Evolutionary conservation across 2,888 invertebrate species (phyloP), one percentile per base, ranked within the genome.

Genomic region (Campopleginae sp.): DNA sequence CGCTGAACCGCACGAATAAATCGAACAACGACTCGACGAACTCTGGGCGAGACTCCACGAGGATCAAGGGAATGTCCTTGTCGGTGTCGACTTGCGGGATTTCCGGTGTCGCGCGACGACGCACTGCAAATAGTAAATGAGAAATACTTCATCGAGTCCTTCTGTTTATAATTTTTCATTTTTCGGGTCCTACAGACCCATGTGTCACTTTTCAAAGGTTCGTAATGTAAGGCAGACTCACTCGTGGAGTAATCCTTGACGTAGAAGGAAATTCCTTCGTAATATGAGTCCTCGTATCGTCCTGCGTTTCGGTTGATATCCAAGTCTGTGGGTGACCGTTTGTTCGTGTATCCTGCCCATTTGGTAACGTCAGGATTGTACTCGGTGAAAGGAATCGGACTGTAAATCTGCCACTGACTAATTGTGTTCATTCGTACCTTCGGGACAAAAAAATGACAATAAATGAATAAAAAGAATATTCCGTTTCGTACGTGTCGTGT

Each of bases 371-470:
- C 95, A 68, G 98, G 98, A 91, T 98, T 96, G 94, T 97, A 98
- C 91, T 98, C 97, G 90, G 97, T 95, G 94, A 98, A 99, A 27
- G 98, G 97, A 88, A 98, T 96, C n/a, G 99, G 98, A 90, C 97
- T 96, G 94, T 97, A 99, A 90, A 98, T 96, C 95, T 99, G 99
- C 94, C 96, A 97, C 87, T 97, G 97, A 88, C 95, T 94, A 87
- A 99, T 98, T 2, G 98, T 98, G 94, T 99, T 99, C 98, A 99
- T 98, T 84, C 99, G 96, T 14, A 98, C 97, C 97, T 97, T 93
- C 66, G 10, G 33, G 8, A 66, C 48, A 80, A 70, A 33, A 82
- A 46, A 78, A 44, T 65, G 27, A 54, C 17, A 42, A 51, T 46
- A 27, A 54, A 63, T 54, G 27, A 48, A 61, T 54, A 7, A 84